Evolutionary conservation across 2,797 vertebrate species (phyloP).

Genomic region (Manis crassicaudata): DNA sequence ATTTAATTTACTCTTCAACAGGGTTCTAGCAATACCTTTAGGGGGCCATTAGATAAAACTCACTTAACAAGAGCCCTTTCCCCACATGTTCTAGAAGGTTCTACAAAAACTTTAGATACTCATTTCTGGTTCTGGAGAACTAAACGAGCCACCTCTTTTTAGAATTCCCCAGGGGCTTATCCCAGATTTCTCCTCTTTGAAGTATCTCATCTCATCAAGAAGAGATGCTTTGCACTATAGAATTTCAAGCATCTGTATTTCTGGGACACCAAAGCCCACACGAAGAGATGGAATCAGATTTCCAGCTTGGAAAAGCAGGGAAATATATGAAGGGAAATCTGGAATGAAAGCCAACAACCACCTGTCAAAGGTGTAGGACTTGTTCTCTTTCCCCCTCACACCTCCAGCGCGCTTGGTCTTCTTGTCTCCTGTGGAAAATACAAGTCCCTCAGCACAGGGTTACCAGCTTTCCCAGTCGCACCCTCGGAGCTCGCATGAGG

Average conservation of each 20-base stretch:
- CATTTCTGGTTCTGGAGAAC: background rate
- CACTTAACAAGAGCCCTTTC: background rate
- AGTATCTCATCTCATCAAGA: background rate
- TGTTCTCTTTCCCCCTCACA: background rate
- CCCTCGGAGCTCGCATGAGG: background rate
- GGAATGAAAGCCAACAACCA: conserved; percentile 67
- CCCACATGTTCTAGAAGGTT: background rate
- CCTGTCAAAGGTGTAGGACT: conserved; percentile 42
- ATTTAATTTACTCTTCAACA: conserved; percentile 58
- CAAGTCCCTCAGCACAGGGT: conserved; percentile 34
- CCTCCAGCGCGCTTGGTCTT: background rate
- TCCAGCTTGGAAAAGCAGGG: conserved; percentile 44
- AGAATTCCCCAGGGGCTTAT: background rate
- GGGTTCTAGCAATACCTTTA: conserved; percentile 41
- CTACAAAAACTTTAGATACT: background rate
- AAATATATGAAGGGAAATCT: background rate
- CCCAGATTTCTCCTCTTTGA: background rate
- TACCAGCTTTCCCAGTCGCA: conserved; percentile 6
- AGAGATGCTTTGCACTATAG: conserved; percentile 48
- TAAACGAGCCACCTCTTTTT: background rate
- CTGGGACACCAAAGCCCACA: conserved; percentile 21
- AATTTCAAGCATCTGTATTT: conserved; percentile 20
- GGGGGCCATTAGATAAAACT: background rate
- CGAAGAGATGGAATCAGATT: conserved; percentile 21
- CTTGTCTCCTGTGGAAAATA: conserved; percentile 22